A percentile compares a stretch with the other conserved stretches of the same genome.
Evolutionary conservation across 2,113 vertebrate species (phyloP).

Genomic region (Synchiropus splendidus): DNA sequence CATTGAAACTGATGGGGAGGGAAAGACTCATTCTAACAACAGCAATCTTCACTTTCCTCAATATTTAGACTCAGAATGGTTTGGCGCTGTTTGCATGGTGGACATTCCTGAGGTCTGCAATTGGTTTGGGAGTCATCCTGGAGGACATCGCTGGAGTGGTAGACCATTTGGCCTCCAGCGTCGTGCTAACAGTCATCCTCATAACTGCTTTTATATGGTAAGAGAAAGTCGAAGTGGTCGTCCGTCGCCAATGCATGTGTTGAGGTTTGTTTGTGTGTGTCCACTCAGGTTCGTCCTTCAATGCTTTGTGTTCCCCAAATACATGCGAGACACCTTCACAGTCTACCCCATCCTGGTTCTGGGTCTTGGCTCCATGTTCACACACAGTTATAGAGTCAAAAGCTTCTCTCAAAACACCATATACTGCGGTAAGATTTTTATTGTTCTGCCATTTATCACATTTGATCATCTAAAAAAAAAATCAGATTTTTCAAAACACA

Average conservation of each 20-base stretch:
- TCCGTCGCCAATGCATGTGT: background rate
- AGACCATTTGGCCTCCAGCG: conserved; percentile 39
- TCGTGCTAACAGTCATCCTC: conserved; percentile 34
- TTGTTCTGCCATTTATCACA: background rate
- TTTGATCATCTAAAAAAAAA: background rate
- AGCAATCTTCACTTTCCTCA: background rate
- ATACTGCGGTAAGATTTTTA: conserved; percentile 43
- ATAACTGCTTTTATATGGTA: conserved; percentile 30
- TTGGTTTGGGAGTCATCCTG: conserved; percentile 37
- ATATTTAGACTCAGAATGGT: conserved; percentile 52
- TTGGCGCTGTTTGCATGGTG: conserved; percentile 52
- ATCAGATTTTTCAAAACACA: no score
- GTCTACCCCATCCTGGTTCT: conserved; percentile 49
- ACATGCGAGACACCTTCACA: conserved; percentile 44
- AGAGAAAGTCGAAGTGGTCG: conserved; percentile 10
- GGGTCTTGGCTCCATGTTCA: conserved; percentile 51
- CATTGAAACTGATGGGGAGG: no score
- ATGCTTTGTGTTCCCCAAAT: conserved; percentile 29
- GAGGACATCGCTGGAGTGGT: conserved; percentile 24
- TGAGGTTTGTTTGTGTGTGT: background rate
- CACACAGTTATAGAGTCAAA: conserved; percentile 22
- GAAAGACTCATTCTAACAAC: no score
- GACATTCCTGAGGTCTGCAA: conserved; percentile 34
- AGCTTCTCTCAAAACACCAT: conserved; percentile 38
- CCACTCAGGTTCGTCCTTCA: conserved; percentile 47